Evolutionary conservation across 2,797 vertebrate species (phyloP).

Genomic region (Peromyscus nudipes): DNA sequence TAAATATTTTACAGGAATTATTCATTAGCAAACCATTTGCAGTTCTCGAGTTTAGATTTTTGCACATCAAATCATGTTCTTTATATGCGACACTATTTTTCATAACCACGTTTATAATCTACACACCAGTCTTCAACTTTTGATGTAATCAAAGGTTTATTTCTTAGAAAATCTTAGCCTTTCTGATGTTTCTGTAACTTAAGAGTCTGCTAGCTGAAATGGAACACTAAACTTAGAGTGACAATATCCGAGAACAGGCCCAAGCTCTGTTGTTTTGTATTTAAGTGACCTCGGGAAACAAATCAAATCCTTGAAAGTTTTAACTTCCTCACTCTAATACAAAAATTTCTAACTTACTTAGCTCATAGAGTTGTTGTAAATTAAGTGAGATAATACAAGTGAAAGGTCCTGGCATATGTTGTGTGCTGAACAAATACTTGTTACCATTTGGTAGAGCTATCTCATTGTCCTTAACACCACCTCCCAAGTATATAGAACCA

Average conservation of each 20-base stretch:
- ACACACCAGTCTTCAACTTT: neutral
- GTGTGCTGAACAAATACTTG: neutral
- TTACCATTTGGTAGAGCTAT: neutral
- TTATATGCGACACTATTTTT: neutral
- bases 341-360: neutral
- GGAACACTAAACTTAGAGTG: neutral
- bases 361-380: slow-evolving; percentile 10
- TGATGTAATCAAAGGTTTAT: neutral
- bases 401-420: neutral
- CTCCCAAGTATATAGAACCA: slow-evolving; percentile 12
- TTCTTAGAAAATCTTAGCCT: slow-evolving; percentile 23
- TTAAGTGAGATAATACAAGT: slow-evolving; percentile 39
- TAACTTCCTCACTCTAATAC: slow-evolving; percentile 9
- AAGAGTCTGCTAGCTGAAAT: neutral
- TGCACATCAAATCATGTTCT: neutral
- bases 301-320: neutral
- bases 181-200: neutral
- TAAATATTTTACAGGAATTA: neutral
- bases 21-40: slow-evolving; percentile 8
- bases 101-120: slow-evolving; percentile 6
- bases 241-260: neutral
- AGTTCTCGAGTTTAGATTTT: neutral
- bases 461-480: neutral
- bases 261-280: slow-evolving; percentile 10
- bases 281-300: slow-evolving; percentile 4